Percentiles rank a stretch among this genome's conserved stretches.
phyloP scores from a whole-genome alignment of 2,797 vertebrate species.

The Eupleurogrammus muticus region DNA sequence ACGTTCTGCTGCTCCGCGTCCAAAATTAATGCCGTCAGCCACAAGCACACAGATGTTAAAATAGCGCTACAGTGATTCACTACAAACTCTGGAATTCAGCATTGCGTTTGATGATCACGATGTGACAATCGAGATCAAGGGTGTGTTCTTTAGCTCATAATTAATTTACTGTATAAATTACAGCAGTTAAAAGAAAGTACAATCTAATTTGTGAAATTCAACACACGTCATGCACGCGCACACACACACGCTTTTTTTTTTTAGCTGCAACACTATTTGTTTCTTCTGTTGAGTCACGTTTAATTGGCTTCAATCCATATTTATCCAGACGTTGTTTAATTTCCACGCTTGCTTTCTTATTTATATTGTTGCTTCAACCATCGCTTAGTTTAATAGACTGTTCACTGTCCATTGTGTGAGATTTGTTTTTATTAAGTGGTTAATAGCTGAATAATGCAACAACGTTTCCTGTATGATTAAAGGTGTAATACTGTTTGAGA shows the following conservation, averaged over 20 bases:
- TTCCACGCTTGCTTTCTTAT: background rate
- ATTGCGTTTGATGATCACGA: background rate
- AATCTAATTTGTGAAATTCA: constrained; percentile 1
- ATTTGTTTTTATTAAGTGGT: constrained; percentile 26
- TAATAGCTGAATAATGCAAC: constrained; percentile 30
- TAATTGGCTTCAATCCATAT: constrained; percentile 17
- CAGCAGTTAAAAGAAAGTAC: background rate
- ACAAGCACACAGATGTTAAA: constrained; percentile 23
- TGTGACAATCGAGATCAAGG: background rate
- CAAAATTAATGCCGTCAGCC: constrained; percentile 66
- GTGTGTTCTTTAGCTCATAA: background rate
- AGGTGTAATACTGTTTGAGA: background rate
- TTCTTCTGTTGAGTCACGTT: constrained; percentile 4
- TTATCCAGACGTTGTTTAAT: background rate
- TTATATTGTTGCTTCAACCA: constrained; percentile 10
- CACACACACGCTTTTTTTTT: too few species aligned
- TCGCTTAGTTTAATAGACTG: constrained; percentile 30
- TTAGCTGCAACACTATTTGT: background rate
- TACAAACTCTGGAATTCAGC: constrained; percentile 34
- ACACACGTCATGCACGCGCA: background rate
- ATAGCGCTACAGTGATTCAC: constrained; percentile 25
- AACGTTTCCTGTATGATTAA: constrained; percentile 22
- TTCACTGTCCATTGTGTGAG: constrained; percentile 37
- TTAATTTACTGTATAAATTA: background rate
- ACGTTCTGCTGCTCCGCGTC: constrained; percentile 50